Evolutionary conservation across 23 tunicate species (phyloP).

Genomic region (Oikopleura dioica): DNA sequence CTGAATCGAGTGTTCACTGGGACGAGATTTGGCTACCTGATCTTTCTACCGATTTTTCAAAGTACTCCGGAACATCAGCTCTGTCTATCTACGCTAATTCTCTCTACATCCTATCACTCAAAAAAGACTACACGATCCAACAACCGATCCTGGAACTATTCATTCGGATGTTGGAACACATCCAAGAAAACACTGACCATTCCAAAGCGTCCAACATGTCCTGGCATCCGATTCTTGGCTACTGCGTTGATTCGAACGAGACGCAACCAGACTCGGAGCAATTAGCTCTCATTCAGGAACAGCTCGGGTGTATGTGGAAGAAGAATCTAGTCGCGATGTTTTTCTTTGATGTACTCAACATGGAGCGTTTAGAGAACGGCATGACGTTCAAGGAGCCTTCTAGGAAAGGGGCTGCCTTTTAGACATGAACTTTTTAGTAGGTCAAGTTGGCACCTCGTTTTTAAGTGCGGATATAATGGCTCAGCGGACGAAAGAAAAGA

Average conservation of each 20-base stretch:
- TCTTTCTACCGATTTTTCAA: too few relatives aligned
- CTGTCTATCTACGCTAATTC: too few relatives aligned
- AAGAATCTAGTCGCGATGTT: neutral
- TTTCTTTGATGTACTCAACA: neutral
- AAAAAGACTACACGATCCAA: too few relatives aligned
- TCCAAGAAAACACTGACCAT: neutral
- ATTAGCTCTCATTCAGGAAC: neutral
- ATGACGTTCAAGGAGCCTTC: too few relatives aligned
- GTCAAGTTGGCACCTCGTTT: neutral
- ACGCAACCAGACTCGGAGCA: neutral
- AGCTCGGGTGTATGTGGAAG: neutral
- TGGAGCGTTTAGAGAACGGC: neutral
- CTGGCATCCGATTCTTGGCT: slow-evolving; percentile 85
- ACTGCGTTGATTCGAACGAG: slow-evolving; percentile 12
- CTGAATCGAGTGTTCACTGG: too few relatives aligned
- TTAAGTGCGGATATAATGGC: neutral
- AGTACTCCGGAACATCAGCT: too few relatives aligned
- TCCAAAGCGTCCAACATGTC: slow-evolving; percentile 7
- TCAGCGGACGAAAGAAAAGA: neutral
- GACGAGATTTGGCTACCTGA: too few relatives aligned
- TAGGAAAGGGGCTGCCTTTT: too few relatives aligned
- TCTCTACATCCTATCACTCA: too few relatives aligned
- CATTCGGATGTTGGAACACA: neutral
- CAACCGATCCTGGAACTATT: too few relatives aligned
- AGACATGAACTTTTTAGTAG: too few relatives aligned